Percentiles rank a stretch among this genome's conserved stretches.
phyloP scores from a whole-genome alignment of 2,113 vertebrate species.

The Megaleporinus macrocephalus region DNA sequence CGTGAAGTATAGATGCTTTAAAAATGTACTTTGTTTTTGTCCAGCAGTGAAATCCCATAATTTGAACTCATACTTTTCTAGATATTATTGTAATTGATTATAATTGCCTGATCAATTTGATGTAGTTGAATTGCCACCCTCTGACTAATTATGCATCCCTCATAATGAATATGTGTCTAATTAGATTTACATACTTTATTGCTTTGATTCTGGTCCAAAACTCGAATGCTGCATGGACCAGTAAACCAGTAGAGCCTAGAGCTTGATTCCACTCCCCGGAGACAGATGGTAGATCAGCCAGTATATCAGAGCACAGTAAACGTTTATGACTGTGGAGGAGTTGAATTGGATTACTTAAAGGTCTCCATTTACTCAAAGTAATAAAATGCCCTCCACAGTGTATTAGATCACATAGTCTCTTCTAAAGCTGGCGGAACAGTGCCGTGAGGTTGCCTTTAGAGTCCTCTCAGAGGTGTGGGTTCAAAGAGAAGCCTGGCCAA shows the following conservation, averaged over 20 bases:
- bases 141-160: too few species aligned
- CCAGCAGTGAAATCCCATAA: too few species aligned
- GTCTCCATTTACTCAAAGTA: slow-evolving; percentile 43
- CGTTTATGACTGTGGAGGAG: slow-evolving; percentile 23
- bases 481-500: slow-evolving; percentile 2
- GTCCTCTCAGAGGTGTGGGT: neutral
- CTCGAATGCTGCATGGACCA: neutral
- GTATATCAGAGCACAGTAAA: slow-evolving; percentile 10
- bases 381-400: slow-evolving; percentile 44
- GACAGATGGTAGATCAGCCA: slow-evolving; percentile 8
- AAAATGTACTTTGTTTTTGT: too few species aligned
- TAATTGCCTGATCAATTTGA: too few species aligned
- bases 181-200: neutral
- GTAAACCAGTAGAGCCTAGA: neutral
- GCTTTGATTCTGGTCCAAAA: neutral
- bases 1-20: too few species aligned
- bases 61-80: too few species aligned
- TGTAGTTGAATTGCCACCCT: too few species aligned
- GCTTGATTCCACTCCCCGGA: neutral
- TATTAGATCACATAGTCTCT: slow-evolving; percentile 39
- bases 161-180: neutral
- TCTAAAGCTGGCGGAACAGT: slow-evolving; percentile 16
- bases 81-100: too few species aligned
- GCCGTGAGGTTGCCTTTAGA: neutral
- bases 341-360: slow-evolving; percentile 49